Percentiles rank a stretch among this genome's conserved stretches.
Evolutionary conservation across 1,140 invertebrate genomes (phyloP).

Genomic region (Eumaeus atala): DNA sequence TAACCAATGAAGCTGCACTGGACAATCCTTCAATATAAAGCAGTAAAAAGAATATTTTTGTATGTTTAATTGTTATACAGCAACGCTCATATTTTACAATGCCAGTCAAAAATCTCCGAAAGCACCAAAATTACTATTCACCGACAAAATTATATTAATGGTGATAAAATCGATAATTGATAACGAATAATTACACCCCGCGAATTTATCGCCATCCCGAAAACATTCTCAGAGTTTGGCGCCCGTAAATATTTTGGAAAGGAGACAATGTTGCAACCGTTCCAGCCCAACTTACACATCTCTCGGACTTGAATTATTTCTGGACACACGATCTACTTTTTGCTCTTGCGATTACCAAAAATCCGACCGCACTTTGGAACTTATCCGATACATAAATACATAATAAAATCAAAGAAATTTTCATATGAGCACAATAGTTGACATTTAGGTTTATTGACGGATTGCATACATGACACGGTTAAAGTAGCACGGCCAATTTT

Average conservation of each 20-base stretch:
- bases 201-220: slow-evolving; percentile 11
- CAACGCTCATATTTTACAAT: no score
- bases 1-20: no score
- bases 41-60: no score
- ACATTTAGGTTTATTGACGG: no score
- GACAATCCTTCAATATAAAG: no score
- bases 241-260: not conserved
- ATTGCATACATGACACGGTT: no score
- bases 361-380: not conserved
- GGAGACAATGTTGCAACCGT: slow-evolving; percentile 14
- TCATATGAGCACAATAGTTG: not conserved
- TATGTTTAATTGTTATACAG: no score
- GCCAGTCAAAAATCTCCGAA: no score
- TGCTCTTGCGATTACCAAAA: not conserved
- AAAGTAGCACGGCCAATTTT: no score
- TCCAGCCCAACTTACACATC: slow-evolving; percentile 10
- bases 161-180: not conserved
- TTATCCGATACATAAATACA: slow-evolving; percentile 4
- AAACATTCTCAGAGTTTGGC: slow-evolving; percentile 10
- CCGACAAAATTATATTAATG: no score
- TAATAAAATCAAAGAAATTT: not conserved
- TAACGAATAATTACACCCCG: slow-evolving; percentile 13
- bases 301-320: not conserved
- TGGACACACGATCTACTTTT: not conserved
- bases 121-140: no score